Evolutionary conservation across 2,888 invertebrate species (phyloP).

Genomic region (Penaeus monodon): DNA sequence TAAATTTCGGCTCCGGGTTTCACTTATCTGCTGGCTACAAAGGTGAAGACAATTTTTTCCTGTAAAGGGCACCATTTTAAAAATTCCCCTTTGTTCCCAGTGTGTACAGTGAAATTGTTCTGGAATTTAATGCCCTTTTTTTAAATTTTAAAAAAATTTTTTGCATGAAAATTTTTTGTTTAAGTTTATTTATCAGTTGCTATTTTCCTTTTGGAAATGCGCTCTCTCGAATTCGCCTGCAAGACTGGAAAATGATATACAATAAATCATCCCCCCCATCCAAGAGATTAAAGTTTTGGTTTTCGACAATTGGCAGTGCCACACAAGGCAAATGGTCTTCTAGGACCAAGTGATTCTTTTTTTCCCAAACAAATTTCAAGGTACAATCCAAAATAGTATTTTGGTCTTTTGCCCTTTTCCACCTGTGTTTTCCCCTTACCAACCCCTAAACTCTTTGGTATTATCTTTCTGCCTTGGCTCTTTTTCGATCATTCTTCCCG

Average conservation of each 20-base stretch:
- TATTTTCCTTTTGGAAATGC: slow-evolving; percentile 74
- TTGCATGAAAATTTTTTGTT: background rate
- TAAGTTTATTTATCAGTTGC: background rate
- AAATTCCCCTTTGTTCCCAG: too few relatives aligned
- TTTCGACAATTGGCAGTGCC: slow-evolving; percentile 68
- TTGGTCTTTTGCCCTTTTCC: too few relatives aligned
- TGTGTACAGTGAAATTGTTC: background rate
- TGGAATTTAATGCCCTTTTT: background rate
- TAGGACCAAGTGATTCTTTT: slow-evolving; percentile 34
- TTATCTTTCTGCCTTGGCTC: too few relatives aligned
- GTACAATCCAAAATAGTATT: slow-evolving; percentile 32
- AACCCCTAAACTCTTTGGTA: too few relatives aligned
- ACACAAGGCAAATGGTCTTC: slow-evolving; percentile 29
- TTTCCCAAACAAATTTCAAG: slow-evolving; percentile 43
- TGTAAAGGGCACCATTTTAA: too few relatives aligned
- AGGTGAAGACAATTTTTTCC: too few relatives aligned
- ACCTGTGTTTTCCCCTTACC: too few relatives aligned
- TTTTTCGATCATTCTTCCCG: too few relatives aligned
- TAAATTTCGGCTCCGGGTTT: too few relatives aligned
- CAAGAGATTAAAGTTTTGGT: slow-evolving; percentile 76
- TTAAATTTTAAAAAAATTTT: background rate
- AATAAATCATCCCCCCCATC: slow-evolving; percentile 78
- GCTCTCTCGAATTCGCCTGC: slow-evolving; percentile 79
- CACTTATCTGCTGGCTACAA: too few relatives aligned
- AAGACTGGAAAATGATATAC: slow-evolving; percentile 77